Evolutionary conservation across 1,140 invertebrate species (phyloP).

Genomic region (Ceratitis capitata): DNA sequence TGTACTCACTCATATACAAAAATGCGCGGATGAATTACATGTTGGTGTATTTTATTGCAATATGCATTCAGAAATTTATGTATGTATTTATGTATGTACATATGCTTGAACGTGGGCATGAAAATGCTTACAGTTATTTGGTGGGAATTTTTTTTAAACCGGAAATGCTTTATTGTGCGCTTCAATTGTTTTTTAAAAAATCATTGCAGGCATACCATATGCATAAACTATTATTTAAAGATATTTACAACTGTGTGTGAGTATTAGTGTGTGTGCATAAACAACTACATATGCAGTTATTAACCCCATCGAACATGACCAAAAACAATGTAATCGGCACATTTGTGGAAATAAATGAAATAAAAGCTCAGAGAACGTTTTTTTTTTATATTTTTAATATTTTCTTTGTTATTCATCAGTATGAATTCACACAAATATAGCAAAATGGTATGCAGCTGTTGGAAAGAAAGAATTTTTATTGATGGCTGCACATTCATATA

Average conservation of each 20-base stretch:
- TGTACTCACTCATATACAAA: background rate
- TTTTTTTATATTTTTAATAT: background rate
- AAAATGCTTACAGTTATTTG: constrained; percentile 15
- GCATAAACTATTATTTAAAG: background rate
- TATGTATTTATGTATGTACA: background rate
- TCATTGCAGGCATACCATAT: background rate
- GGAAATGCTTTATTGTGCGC: constrained; percentile 28
- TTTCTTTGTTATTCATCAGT: background rate
- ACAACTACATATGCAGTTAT: background rate
- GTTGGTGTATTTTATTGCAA: background rate
- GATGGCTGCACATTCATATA: no score
- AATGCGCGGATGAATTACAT: no score
- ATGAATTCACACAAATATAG: background rate
- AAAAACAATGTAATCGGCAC: background rate
- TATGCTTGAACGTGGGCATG: background rate
- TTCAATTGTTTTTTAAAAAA: constrained; percentile 33
- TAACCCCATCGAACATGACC: background rate
- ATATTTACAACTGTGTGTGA: background rate
- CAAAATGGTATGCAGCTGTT: background rate
- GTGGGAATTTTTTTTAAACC: constrained; percentile 27
- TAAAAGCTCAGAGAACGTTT: background rate
- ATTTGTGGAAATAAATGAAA: background rate
- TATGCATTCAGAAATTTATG: background rate
- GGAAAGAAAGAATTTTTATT: no score
- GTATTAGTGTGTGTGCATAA: background rate